Conservation (phyloP, 2,797 vertebrate genomes). For the Glossophaga mutica region DNA sequence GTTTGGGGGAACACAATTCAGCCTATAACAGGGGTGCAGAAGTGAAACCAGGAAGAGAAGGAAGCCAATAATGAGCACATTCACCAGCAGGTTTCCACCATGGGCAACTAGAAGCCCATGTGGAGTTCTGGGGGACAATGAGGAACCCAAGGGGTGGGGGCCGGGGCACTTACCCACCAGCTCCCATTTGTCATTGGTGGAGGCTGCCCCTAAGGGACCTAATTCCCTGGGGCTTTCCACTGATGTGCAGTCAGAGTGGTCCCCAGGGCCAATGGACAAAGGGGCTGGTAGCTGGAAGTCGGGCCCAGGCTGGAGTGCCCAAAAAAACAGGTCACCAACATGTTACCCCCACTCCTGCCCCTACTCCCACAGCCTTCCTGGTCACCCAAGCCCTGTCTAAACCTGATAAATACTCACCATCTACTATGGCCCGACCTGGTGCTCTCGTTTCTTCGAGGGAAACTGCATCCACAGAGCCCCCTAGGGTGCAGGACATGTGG, state of each 20-base stretch:
- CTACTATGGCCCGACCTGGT: neutral
- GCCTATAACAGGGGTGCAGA: neutral
- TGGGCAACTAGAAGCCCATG: too few relatives aligned
- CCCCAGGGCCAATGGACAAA: neutral
- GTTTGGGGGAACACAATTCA: neutral
- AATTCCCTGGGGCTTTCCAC: neutral
- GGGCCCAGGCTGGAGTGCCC: neutral
- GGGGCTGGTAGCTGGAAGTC: neutral
- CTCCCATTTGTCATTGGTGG: neutral
- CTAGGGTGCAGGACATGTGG: too few relatives aligned
- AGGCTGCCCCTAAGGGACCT: neutral
- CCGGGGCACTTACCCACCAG: neutral
- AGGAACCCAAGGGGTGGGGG: fast-evolving
- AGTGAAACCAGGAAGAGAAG: neutral
- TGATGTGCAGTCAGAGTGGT: neutral
- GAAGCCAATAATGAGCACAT: neutral
- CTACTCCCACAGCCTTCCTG: neutral
- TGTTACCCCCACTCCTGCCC: neutral
- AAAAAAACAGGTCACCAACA: neutral
- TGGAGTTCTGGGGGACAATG: neutral
- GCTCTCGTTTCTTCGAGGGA: neutral
- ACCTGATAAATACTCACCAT: neutral
- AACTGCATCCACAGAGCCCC: neutral
- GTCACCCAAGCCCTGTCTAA: too few relatives aligned
- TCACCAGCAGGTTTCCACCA: neutral